Evolutionary conservation across 2,797 vertebrate species (phyloP).

Genomic region (Netta rufina): DNA sequence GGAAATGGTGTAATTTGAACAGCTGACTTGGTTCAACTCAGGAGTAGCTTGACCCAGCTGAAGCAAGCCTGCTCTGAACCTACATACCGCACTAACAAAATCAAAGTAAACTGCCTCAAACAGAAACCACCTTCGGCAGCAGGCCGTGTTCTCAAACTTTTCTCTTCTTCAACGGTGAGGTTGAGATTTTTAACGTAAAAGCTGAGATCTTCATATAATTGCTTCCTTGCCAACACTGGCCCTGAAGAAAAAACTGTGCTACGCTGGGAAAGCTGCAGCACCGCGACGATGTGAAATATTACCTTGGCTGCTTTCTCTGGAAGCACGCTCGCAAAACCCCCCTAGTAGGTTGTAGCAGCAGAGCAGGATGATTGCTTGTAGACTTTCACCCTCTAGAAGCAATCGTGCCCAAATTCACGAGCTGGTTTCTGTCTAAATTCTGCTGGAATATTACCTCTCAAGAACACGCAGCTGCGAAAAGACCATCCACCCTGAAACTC

Average conservation of each 20-base stretch:
- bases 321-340: background rate
- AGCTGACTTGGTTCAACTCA: background rate
- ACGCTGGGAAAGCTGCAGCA: background rate
- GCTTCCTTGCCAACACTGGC: background rate
- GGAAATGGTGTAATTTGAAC: background rate
- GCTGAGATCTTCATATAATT: background rate
- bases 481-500: background rate
- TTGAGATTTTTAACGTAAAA: background rate
- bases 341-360: rapidly evolving
- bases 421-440: background rate
- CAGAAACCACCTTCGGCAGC: background rate
- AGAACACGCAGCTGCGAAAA: background rate
- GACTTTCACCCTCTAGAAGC: background rate
- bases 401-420: background rate
- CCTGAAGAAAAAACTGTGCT: slow-evolving; percentile 10
- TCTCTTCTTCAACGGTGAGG: background rate
- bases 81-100: background rate
- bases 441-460: background rate
- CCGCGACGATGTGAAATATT: background rate
- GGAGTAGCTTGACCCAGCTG: background rate
- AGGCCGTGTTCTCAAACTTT: background rate
- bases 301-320: background rate
- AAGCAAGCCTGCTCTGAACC: background rate
- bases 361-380: background rate
- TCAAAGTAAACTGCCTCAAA: background rate